phyloP scores from a whole-genome alignment of 2,888 invertebrate species.

The Agriopis aurantiaria region DNA sequence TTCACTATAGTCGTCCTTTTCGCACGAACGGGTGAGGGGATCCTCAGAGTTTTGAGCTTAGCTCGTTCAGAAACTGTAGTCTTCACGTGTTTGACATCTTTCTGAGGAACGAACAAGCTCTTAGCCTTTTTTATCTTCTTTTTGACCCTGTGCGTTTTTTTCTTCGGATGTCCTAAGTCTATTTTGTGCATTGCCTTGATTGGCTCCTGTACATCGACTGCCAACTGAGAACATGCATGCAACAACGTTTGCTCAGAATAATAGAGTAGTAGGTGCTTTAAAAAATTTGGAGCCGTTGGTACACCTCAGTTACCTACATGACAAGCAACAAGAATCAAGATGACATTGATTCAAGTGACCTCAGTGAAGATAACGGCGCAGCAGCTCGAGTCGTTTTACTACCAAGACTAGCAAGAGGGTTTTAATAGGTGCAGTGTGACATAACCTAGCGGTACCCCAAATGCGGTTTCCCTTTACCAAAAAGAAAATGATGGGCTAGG shows the following conservation, averaged over 20 bases:
- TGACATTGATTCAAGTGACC: too few species aligned
- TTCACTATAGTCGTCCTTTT: slow-evolving; percentile 39
- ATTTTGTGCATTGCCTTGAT: slow-evolving; percentile 28
- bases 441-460: too few species aligned
- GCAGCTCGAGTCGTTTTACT: too few species aligned
- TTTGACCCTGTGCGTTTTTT: slow-evolving; percentile 46
- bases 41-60: slow-evolving; percentile 43
- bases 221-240: slow-evolving; percentile 50
- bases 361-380: too few species aligned
- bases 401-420: too few species aligned
- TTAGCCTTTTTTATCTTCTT: slow-evolving; percentile 52
- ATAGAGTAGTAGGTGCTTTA: not conserved
- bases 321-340: too few species aligned
- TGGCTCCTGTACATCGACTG: slow-evolving; percentile 42
- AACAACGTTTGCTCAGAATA: slow-evolving; percentile 2
- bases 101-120: slow-evolving; percentile 48
- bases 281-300: too few species aligned
- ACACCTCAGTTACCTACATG: too few species aligned
- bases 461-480: too few species aligned
- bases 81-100: slow-evolving; percentile 35
- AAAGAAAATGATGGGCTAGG: too few species aligned
- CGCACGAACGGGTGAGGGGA: slow-evolving; percentile 46
- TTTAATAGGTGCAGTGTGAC: too few species aligned
- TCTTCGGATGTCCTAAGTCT: slow-evolving; percentile 46
- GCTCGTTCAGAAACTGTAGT: slow-evolving; percentile 45